A percentile compares a stretch with the other conserved stretches of the same genome.
Conservation (phyloP, 1,140 invertebrate species). For the Leptinotarsa texana region DNA sequence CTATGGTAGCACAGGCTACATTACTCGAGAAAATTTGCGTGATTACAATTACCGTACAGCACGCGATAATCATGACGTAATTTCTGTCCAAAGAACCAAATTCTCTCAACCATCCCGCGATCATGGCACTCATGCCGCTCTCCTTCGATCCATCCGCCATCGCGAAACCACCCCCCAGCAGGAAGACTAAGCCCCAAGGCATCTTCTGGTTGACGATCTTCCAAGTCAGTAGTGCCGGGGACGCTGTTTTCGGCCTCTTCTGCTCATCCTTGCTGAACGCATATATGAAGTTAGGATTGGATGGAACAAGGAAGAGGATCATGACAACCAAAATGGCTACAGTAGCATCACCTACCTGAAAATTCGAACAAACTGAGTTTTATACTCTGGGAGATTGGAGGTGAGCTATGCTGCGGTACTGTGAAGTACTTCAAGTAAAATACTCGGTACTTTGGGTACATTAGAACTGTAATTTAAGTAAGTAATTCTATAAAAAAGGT, state of each 20-base stretch:
- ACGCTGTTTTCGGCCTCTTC: conserved; percentile 65
- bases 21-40: conserved; percentile 82
- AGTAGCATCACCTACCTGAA: conserved; percentile 68
- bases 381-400: no score
- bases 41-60: conserved; percentile 61
- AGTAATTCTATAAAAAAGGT: no score
- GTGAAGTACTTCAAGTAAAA: no score
- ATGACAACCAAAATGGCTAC: conserved; percentile 80
- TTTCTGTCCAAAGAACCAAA: conserved; percentile 60
- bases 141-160: conserved; percentile 79
- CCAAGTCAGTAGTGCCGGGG: conserved; percentile 74
- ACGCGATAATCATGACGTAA: conserved; percentile 64
- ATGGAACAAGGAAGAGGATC: conserved; percentile 79
- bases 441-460: no score
- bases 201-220: conserved; percentile 72
- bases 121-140: conserved; percentile 74
- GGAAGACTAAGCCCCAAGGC: conserved; percentile 77
- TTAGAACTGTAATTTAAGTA: no score
- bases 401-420: no score
- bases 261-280: conserved; percentile 64
- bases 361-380: background rate
- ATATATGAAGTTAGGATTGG: conserved; percentile 72
- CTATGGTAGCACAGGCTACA: conserved; percentile 81
- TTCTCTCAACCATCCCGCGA: conserved; percentile 68
- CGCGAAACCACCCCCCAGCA: conserved; percentile 79